These are phyloP conservation scores for Copidosoma floridanum DNA, from an alignment of 1,140 invertebrate genomes.

Conservation along the genomic window DNA sequence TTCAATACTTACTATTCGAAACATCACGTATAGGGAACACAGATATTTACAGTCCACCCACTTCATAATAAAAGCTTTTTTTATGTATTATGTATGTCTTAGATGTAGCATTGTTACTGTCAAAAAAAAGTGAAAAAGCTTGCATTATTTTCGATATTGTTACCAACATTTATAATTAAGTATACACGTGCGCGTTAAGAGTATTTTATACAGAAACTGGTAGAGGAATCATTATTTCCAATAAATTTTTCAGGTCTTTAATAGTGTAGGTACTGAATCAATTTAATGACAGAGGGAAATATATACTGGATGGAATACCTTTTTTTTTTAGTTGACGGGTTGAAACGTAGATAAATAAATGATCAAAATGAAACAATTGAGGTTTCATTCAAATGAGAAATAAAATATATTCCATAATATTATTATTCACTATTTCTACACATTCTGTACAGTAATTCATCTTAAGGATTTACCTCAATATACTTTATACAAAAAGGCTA, in stretches of 20 bases:
- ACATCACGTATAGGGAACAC: conserved; percentile 26
- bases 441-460: conserved; percentile 60
- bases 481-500: conserved; percentile 60
- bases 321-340: conserved; percentile 30
- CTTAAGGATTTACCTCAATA: conserved; percentile 58
- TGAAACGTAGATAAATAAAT: conserved; percentile 28
- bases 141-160: background rate
- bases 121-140: conserved; percentile 11
- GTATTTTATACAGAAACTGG: too few species aligned
- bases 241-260: too few species aligned
- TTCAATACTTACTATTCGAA: conserved; percentile 19
- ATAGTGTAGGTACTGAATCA: too few species aligned
- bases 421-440: conserved; percentile 60
- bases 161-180: conserved; percentile 13
- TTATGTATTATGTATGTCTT: background rate
- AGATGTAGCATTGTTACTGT: background rate
- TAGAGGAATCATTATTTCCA: too few species aligned
- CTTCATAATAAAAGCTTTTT: conserved; percentile 3
- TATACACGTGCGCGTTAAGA: conserved; percentile 22
- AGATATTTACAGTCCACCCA: conserved; percentile 16
- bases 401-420: conserved; percentile 60
- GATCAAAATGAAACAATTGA: conserved; percentile 46
- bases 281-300: conserved; percentile 15
- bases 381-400: conserved; percentile 56
- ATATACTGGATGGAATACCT: conserved; percentile 46